Percentiles rank a stretch among this genome's conserved stretches.
Conservation (phyloP, 2,113 vertebrate species). For the Rhinoderma darwinii region DNA sequence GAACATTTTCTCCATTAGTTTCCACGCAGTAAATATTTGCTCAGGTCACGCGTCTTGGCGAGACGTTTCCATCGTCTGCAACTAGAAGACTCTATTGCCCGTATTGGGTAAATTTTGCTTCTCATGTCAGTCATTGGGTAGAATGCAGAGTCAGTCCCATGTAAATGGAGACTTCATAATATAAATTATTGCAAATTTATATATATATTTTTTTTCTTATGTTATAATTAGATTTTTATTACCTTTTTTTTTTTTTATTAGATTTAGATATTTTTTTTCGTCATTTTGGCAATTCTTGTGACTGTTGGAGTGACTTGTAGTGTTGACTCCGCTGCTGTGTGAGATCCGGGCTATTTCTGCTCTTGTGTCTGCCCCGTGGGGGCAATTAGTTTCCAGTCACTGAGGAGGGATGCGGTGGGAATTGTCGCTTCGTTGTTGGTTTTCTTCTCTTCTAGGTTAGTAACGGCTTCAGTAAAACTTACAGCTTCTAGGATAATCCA, state of each 20-base stretch:
- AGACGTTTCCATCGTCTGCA: background rate
- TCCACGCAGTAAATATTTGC: background rate
- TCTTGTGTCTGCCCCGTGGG: constrained; percentile 26
- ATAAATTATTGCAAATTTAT: no score
- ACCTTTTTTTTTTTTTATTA: no score
- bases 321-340: background rate
- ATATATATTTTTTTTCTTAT: no score
- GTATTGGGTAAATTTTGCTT: background rate
- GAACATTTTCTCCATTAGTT: background rate
- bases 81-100: background rate
- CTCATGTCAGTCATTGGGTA: background rate
- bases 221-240: no score
- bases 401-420: constrained; percentile 21
- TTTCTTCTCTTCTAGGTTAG: background rate
- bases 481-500: background rate
- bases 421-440: constrained; percentile 17
- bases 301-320: background rate
- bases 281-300: no score
- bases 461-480: background rate
- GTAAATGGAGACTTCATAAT: no score
- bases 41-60: background rate
- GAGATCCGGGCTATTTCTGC: constrained; percentile 45
- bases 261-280: no score
- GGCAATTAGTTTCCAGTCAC: constrained; percentile 37
- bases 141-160: background rate